Evolutionary conservation across 2,113 vertebrate genomes (phyloP).

Genomic region (Alectura lathami): DNA sequence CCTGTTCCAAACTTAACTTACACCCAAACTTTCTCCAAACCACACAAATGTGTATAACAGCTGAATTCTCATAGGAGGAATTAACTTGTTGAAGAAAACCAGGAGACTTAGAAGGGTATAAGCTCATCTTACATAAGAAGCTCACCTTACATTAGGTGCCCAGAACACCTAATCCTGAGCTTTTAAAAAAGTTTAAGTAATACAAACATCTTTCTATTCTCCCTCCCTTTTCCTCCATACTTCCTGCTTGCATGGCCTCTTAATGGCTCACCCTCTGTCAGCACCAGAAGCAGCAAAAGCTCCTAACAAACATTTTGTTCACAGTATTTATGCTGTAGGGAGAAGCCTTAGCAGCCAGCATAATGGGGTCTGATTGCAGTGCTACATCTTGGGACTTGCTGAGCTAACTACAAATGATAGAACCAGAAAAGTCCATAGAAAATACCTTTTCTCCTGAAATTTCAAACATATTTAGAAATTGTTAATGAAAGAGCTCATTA

Average conservation of each 20-base stretch:
- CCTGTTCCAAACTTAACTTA: not conserved
- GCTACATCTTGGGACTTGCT: not conserved
- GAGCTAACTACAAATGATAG: not conserved
- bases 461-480: not conserved
- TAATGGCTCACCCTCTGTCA: not conserved
- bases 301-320: not conserved
- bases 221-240: not conserved
- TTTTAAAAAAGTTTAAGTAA: not conserved
- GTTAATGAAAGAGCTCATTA: not conserved
- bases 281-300: not conserved
- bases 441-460: not conserved
- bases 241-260: not conserved
- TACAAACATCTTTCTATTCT: not conserved
- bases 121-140: not conserved
- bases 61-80: not conserved
- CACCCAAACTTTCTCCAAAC: conserved; percentile 24
- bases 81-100: not conserved
- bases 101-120: not conserved
- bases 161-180: not conserved
- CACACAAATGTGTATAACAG: not conserved
- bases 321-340: not conserved
- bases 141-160: not conserved
- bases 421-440: not conserved
- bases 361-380: not conserved
- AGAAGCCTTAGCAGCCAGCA: not conserved